Evolutionary conservation across 1,140 invertebrate genomes (phyloP), one percentile per base, ranked within the genome.

Genomic region (Hypsibius dujardini): DNA sequence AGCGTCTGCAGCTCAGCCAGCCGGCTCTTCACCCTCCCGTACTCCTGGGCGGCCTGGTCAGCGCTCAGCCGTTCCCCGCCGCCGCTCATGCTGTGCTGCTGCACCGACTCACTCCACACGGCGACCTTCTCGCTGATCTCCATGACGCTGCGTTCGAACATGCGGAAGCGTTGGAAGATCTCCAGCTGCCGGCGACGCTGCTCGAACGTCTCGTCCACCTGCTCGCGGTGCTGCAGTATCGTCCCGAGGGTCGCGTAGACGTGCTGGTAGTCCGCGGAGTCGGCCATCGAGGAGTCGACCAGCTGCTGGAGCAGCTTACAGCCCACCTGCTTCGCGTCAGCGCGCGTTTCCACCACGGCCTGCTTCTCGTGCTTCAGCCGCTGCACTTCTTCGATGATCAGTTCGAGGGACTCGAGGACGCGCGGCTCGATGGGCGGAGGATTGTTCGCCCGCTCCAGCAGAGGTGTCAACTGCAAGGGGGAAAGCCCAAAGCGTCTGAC

Each of bases 131-230:
- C 2, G 69, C 78, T 81, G 75, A 91, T 88, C 82, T 95, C 91
- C 59, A 94, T 81, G n/a, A 92, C 91, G 81, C 97, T 93, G 72
- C 91, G 84, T 80, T 98, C 93, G 79, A 96, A 97, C 46, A 95
- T 86, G 59, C 93, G 83, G 50, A 95, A 82, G 76, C 95, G 87
- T 59, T 96, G 81, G 74, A 91, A 93, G 28, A 96, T 84, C 78
- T 97, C 93, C 14, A 96, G 83, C 72, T 90, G 85, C 12, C 92
- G 80, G 77, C 93, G 92, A 62, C 90, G 84, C 47, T 87, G 88
- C 3, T 88, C 86, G 92, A 92, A 97, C 1, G 95, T 81, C 76
- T 94, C 90, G 78, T 94, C 90, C 28, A 96, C 81, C 76, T 94
- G 90, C 75, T 89, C 87, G 74, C 90, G 85, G 70, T 92, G 86